Evolutionary conservation across 2,113 vertebrate species (phyloP), one percentile per base, ranked within the genome.

Genomic region (Blennius ocellaris): DNA sequence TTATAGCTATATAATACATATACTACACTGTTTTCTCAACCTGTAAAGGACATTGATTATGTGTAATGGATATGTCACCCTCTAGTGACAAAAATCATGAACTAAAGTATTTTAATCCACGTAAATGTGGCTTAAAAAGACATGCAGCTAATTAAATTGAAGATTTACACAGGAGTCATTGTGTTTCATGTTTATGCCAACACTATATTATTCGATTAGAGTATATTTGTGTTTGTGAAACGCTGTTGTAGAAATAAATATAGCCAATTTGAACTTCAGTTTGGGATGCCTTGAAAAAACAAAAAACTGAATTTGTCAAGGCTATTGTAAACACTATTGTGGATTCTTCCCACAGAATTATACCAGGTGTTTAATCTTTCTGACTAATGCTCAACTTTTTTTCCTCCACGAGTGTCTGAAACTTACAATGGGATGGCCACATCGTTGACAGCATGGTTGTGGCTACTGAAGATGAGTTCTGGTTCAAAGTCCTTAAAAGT

Each of bases 361-460:
- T 4, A 57, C 14, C 9, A 52, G 37, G 60, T 11, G 12, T 38
- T 45, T 65, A 57, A 58, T 40, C 6, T 17, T 50, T 54, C 37
- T 37, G 48, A 51, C 21, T 51, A 30, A 56, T 62, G 45, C 16
- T 30, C 21, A 30, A 30, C 17, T 69, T n/a, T 69, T 5, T 48
- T 11, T 52, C 1, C 17, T 50, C 40, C 5, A 17, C 7, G 47
- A 51, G 16, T 55, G 44, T 58, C 6, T 70, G 30, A 12, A 60
- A 95, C 96, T 95, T 92, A 97, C 96, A 85, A 91, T 57, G 93
- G 91, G 54, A 97, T 96, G 73, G 91, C 87, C 2, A 95, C 49
- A 40, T 96, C 95, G 0, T 90, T 86, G 38, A 96, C 88, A 0
- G 94, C 87, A 9, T 92, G 91, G 0, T 52, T 93, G 77, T 97